phyloP scores from a whole-genome alignment of 1,140 invertebrate species.

The Philotrypesis tridentata region DNA sequence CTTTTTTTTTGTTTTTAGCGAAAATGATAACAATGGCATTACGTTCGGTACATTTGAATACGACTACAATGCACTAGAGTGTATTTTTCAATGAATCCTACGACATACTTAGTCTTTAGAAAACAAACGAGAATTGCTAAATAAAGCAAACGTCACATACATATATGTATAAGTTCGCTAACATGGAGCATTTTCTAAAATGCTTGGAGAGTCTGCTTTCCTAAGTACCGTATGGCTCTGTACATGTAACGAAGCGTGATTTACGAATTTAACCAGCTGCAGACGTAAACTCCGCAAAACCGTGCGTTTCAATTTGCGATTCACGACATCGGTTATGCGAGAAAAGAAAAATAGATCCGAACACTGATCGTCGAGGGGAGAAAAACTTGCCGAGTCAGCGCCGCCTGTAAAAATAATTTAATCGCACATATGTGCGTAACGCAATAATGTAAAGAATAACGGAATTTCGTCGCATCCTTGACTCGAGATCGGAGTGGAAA shows the following conservation, averaged over 20 bases:
- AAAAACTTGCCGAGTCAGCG: not conserved
- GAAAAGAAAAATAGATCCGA: not conserved
- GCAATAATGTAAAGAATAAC: not conserved
- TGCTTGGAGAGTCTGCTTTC: not conserved
- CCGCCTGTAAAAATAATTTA: not conserved
- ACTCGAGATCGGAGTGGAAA: too few relatives aligned
- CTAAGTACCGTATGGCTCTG: constrained; percentile 13
- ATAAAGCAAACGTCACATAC: not conserved
- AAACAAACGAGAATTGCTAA: too few relatives aligned
- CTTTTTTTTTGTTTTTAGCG: too few relatives aligned
- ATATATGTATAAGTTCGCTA: not conserved
- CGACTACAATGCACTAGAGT: too few relatives aligned
- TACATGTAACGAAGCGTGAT: not conserved
- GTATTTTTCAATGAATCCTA: too few relatives aligned
- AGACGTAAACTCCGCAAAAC: not conserved
- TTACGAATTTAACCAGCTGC: constrained; percentile 4
- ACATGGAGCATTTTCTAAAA: not conserved
- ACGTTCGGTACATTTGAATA: too few relatives aligned
- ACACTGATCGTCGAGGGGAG: too few relatives aligned
- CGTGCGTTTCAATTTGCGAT: not conserved
- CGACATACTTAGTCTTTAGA: too few relatives aligned
- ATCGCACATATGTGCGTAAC: not conserved
- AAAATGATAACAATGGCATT: too few relatives aligned
- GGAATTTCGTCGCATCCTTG: not conserved
- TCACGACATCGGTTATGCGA: not conserved